Percentiles rank a stretch among this genome's conserved stretches.
Evolutionary conservation across 92 coral and sea anemone species (phyloP).

Genomic region (Palythoa heliodiscus): DNA sequence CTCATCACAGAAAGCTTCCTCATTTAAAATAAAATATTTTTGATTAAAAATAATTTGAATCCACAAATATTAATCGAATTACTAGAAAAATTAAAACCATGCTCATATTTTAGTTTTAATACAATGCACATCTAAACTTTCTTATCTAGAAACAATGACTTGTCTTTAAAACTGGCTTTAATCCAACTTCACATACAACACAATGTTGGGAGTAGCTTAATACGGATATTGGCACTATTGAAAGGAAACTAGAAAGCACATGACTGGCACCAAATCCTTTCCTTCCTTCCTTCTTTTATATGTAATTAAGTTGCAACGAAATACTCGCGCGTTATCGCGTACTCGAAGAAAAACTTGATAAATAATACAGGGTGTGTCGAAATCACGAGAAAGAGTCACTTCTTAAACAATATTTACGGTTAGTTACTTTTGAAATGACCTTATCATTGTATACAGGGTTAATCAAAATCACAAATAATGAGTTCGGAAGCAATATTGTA

Average conservation of each 20-base stretch:
- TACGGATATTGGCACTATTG: neutral
- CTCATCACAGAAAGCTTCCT: too few relatives aligned
- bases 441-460: neutral
- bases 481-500: neutral
- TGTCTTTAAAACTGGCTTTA: conserved; percentile 7
- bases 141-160: too few relatives aligned
- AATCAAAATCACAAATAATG: neutral
- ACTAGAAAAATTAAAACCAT: too few relatives aligned
- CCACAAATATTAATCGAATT: too few relatives aligned
- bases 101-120: neutral
- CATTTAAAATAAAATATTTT: too few relatives aligned
- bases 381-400: neutral
- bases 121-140: neutral
- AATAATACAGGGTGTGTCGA: neutral
- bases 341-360: neutral
- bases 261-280: conserved; percentile 15
- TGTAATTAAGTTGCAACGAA: neutral
- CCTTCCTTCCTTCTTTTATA: neutral
- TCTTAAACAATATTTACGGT: neutral
- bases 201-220: conserved; percentile 17
- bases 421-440: neutral
- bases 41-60: too few relatives aligned
- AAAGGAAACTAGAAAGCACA: conserved; percentile 24
- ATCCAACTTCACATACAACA: neutral
- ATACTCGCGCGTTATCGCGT: neutral